Base-by-base conservation (phyloP, 1,140 invertebrate species). In the Phortica variegata region DNA sequence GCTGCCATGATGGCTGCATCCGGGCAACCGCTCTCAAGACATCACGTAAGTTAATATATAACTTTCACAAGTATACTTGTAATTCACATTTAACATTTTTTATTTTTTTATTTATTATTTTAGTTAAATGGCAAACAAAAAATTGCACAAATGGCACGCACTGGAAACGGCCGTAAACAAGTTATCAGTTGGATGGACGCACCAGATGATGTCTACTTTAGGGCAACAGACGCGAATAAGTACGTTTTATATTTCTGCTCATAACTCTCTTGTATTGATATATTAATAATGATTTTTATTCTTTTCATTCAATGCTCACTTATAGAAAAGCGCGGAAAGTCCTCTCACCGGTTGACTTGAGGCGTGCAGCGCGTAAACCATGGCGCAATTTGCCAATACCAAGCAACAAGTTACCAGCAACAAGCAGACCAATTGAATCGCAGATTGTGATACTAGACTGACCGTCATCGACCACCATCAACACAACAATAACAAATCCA, bases 101-200 rank as follows among this genome's bases (percentile, higher is more conserved):
- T 42, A 18, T 13, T 21, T 51, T 23, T 20, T 42, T 39, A 1
- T 2, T 23, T 49, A 49, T 4, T 21, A 8, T 51, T 60, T 20
- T 52, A 83, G 82, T 79, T 83, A 38, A 86, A 86, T 71, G 84
- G 89, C 36, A 86, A 89, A 72, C 85, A 87, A 44, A 88, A 88
- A 61, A 84, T 85, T 50, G 82, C 85, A 40, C 83, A 84, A 56
- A 84, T 84, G 79, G 85, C 80, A 38, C 80, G 78, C 73, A 79
- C 63, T 60, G 80, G 76, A 58, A 83, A 73, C 10, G 84, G 84
- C 5, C 83, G 90, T 12, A 92, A 93, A 66, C 91, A 93, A 79
- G 90, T 95, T 37, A 93, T 97, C 65, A 95, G 92, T 66, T 97
- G 93, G 93, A 93, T 95, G 86, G 94, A 97, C 79, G 94, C 94